These are phyloP conservation scores for Astatoreochromis straeleni DNA, from an alignment of 2,113 vertebrate genomes.

Conservation along the genomic window DNA sequence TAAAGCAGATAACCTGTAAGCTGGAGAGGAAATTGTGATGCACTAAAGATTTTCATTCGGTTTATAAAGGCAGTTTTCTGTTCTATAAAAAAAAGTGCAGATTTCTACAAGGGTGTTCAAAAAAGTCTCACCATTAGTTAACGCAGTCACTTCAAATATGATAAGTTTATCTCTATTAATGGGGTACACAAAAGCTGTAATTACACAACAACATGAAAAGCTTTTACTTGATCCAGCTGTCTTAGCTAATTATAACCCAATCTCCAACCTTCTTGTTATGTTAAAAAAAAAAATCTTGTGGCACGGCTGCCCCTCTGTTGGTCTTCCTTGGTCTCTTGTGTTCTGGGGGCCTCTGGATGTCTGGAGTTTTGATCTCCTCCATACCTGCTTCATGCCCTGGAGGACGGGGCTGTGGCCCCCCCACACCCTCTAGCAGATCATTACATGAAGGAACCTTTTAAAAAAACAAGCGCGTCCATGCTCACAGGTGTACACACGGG, in stretches of 20 bases:
- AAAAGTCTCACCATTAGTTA: background rate
- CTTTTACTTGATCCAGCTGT: background rate
- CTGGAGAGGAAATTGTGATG: background rate
- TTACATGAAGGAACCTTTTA: too few species aligned
- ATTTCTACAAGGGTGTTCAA: background rate
- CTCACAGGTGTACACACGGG: too few species aligned
- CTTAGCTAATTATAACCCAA: background rate
- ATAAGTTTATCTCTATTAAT: background rate
- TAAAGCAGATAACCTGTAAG: background rate
- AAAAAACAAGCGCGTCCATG: too few species aligned
- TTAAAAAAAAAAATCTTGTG: background rate
- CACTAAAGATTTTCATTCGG: background rate
- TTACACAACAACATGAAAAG: background rate
- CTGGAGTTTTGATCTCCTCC: too few species aligned
- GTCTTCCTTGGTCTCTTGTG: too few species aligned
- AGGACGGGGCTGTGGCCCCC: too few species aligned
- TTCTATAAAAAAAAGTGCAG: background rate
- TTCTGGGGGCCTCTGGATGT: too few species aligned
- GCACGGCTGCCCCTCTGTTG: too few species aligned
- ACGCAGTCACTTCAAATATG: background rate
- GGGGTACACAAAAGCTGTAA: rapidly evolving
- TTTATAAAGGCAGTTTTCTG: background rate
- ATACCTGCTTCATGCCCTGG: too few species aligned
- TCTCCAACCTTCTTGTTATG: background rate
- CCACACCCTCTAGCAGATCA: too few species aligned